phyloP scores from a whole-genome alignment of 2,888 invertebrate genomes.

The Plutella xylostella region DNA sequence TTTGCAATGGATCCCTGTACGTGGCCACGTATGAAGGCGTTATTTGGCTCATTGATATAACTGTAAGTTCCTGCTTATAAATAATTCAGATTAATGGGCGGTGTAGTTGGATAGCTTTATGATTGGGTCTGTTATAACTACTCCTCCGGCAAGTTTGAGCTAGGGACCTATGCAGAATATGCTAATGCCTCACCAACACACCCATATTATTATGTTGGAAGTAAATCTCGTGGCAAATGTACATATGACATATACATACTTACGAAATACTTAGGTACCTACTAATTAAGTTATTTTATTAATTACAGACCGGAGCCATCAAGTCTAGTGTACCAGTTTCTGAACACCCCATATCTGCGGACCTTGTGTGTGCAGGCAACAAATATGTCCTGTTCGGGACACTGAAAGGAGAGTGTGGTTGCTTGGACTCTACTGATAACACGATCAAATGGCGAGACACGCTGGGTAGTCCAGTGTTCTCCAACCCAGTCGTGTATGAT shows the following conservation, averaged over 20 bases:
- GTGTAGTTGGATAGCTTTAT: too few species aligned
- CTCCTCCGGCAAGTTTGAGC: too few species aligned
- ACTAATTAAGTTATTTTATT: neutral
- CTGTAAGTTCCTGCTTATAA: constrained; percentile 58
- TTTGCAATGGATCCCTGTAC: constrained; percentile 53
- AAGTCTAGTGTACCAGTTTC: constrained; percentile 39
- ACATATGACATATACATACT: neutral
- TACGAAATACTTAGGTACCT: neutral
- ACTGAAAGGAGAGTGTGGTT: constrained; percentile 69
- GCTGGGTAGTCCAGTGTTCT: constrained; percentile 74
- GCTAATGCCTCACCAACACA: neutral
- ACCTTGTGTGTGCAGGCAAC: constrained; percentile 46
- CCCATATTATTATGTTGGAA: too few species aligned
- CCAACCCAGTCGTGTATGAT: constrained; percentile 69
- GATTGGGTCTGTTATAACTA: too few species aligned
- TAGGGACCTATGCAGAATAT: neutral
- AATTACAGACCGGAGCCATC: constrained; percentile 59
- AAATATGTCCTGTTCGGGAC: constrained; percentile 61
- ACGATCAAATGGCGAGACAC: constrained; percentile 72
- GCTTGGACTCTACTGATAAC: constrained; percentile 55
- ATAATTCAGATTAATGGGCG: too few species aligned
- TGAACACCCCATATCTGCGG: constrained; percentile 60
- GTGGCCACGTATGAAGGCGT: constrained; percentile 80
- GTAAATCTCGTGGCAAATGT: too few species aligned
- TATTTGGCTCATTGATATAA: constrained; percentile 68